Evolutionary conservation across 2,797 vertebrate genomes (phyloP).

Genomic region (Pantherophis alleghaniensis): DNA sequence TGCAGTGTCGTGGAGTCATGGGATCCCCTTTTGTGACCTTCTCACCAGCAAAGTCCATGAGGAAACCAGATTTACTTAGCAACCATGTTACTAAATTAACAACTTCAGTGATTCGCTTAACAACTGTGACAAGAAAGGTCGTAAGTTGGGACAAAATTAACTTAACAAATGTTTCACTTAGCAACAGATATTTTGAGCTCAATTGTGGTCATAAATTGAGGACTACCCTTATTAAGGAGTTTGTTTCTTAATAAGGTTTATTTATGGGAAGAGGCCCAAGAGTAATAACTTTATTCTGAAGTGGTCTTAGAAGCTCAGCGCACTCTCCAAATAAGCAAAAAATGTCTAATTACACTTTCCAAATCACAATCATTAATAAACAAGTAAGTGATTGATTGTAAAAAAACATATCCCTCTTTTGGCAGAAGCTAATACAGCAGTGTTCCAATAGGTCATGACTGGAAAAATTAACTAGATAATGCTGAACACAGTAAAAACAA

Average conservation of each 20-base stretch:
- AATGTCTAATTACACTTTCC: background rate
- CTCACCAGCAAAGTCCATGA: no score
- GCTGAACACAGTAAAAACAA: background rate
- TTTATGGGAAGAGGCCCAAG: background rate
- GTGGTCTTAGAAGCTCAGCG: background rate
- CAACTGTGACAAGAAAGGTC: no score
- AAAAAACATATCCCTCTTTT: background rate
- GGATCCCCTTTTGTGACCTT: no score
- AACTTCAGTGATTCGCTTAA: no score
- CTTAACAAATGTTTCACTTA: no score
- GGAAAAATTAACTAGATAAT: background rate
- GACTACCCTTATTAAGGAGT: background rate
- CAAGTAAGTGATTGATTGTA: background rate
- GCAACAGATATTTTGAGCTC: no score
- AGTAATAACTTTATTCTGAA: background rate
- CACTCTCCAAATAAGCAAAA: background rate
- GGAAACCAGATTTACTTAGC: no score
- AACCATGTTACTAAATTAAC: no score
- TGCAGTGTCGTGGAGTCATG: no score
- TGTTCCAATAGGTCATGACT: background rate
- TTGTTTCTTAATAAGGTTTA: background rate
- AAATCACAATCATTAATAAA: background rate
- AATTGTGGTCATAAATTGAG: no score
- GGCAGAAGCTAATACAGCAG: background rate
- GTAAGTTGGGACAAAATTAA: no score